Base-by-base conservation (phyloP, 2,113 vertebrate genomes). In the Pagrus major region DNA sequence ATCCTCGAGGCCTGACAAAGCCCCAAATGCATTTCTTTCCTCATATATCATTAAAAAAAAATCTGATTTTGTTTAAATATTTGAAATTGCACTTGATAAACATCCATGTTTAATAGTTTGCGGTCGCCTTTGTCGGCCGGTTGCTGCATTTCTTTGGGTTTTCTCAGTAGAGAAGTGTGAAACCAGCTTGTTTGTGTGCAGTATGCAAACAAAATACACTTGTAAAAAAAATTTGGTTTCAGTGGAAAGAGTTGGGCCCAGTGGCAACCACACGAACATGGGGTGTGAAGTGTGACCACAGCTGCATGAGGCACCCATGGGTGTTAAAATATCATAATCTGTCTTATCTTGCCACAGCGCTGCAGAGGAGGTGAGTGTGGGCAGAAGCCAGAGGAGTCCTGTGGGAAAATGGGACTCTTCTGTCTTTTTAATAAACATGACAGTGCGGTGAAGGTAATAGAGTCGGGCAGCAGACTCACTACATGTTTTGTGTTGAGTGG, bases 401-500 rank as follows among this genome's bases (percentile, higher is more conserved):
- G 14, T 27, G 44, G 44, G 75, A 20, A 59, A 60, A 33, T 27
- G n/a, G 10, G 35, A 42, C 63, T 64, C 21, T 51, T 58, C n/a
- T 15, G 63, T 72, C 66, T 74, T 75, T 59, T 72, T 78, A 67
- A 77, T 77, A 44, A 89, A 78, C 69, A 63, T 42, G 59, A 3
- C 47, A 5, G 63, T 33, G 64, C 63, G 4, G 70, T 70, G 79
- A 20, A 65, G 65, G 71, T 67, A 67, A 81, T 55, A 0, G 29
- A 82, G 83, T 51, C 10, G 0, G 78, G 33, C 76, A 31, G 67
- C 63, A 41, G 72, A 76, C 70, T 81, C 55, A n/a, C 51, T 46
- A 16, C 61, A 44, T 55, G 72, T 67, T 63, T 59, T 47, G 71
- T 58, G 42, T 18, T 39, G 51, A 78, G 86, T 71, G 63, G 80